Evolutionary conservation across 1,140 invertebrate species (phyloP).

Genomic region (Atta cephalotes): DNA sequence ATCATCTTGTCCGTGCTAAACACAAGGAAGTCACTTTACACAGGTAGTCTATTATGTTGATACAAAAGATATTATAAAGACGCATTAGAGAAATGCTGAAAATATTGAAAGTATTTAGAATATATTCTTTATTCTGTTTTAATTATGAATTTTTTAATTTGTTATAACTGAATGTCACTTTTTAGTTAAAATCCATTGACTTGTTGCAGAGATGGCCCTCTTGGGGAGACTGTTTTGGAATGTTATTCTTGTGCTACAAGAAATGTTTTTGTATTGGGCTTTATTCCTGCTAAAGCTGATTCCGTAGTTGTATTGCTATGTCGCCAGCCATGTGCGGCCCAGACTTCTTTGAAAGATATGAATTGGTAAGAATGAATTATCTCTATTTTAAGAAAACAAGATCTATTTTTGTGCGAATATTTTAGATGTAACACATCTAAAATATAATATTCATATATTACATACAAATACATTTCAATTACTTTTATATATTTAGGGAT

Average conservation of each 20-base stretch:
- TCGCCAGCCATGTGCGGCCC: slow-evolving; percentile 98
- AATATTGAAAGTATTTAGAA: neutral
- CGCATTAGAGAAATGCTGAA: neutral
- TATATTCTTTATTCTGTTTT: neutral
- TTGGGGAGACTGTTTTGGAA: slow-evolving; percentile 99
- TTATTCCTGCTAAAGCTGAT: slow-evolving; percentile 99
- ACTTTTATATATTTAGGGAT: slow-evolving; percentile 88
- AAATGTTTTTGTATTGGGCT: slow-evolving; percentile 99
- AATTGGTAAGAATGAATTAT: slow-evolving; percentile 91
- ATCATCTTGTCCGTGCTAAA: slow-evolving; percentile 98
- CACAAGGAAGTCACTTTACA: slow-evolving; percentile 99
- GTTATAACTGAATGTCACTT: neutral
- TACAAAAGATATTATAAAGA: neutral
- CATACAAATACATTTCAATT: neutral
- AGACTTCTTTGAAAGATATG: slow-evolving; percentile 98
- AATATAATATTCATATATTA: neutral
- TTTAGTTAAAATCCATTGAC: neutral
- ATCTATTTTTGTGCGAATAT: neutral
- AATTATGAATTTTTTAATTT: neutral
- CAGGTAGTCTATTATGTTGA: slow-evolving; percentile 83
- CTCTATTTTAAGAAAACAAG: neutral
- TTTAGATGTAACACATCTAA: neutral
- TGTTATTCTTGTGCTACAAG: slow-evolving; percentile 99
- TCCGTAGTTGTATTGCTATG: slow-evolving; percentile 99
- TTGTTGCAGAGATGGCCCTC: slow-evolving; percentile 93